Base-by-base conservation (phyloP, 2,113 vertebrate species). In the Hoplias malabaricus region DNA sequence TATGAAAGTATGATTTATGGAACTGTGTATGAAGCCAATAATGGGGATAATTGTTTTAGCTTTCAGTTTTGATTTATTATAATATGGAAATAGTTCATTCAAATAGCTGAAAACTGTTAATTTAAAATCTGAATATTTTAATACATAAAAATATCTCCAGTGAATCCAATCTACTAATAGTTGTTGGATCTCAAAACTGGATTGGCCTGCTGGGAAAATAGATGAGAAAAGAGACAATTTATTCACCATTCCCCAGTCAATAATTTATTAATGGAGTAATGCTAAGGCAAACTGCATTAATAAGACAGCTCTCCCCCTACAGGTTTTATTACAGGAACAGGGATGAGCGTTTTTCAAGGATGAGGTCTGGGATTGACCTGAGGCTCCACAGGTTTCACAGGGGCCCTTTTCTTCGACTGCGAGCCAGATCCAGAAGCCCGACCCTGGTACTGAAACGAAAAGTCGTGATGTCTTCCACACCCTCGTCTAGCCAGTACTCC, bases 301-400 rank as follows among this genome's bases (percentile, higher is more conserved):
- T 48, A 27, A 34, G 14, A 5, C 16, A 40, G 53, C 31, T 67
- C 11, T 53, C 5, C 9, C 25, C 0, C 29, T 73, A 34, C 53
- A 75, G 69, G 62, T 88, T 68, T 71, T 84, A 75, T 31, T 88
- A 84, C 77, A 25, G 34, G 14, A 25, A 38, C 31, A 85, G 80
- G 69, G 85, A 87, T 9, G 83, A 89, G 2, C 78, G 62, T 34
- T 57, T 80, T 12, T 82, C 84, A 27, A n/a, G 85, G 73, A n/a
- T n/a, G n/a, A 88, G 85, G 76, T 69, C 83, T 0, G 36, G 80
- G 65, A 87, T 82, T 11, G 16, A 42, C 48, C 38, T 38, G 16
- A 79, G 82, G 34, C 66, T 71, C 54, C 87, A 88, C 4, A 83
- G 68, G 73, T 65, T 86, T 25, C 62, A 81, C n/a, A 65, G 33